phyloP scores from a whole-genome alignment of 2,888 invertebrate genomes.

The Tiliacea citrago region DNA sequence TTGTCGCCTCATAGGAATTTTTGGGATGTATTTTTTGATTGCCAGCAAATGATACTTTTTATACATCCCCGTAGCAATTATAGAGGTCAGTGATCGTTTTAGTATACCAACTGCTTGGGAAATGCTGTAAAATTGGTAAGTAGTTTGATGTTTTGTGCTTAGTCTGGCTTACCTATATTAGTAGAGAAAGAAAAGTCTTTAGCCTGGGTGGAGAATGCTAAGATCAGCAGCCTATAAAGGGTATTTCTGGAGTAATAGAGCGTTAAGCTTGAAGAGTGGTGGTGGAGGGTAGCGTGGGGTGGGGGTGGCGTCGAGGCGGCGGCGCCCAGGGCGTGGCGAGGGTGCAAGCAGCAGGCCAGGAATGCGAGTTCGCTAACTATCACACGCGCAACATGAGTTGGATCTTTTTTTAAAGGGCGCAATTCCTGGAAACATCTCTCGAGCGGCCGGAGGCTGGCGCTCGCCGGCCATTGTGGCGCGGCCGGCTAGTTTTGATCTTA shows the following conservation, averaged over 20 bases:
- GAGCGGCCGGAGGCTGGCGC: constrained; percentile 88
- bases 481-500: constrained; percentile 90
- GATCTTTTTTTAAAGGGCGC: constrained; percentile 87
- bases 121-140: neutral
- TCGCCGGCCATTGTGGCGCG: constrained; percentile 87
- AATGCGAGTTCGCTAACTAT: constrained; percentile 86
- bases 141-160: neutral
- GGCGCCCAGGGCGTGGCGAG: constrained; percentile 68
- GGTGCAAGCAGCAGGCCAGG: constrained; percentile 74
- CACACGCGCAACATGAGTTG: constrained; percentile 89
- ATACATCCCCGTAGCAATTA: constrained; percentile 21
- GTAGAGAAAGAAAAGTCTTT: neutral
- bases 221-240: neutral
- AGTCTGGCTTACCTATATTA: neutral
- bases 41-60: constrained; percentile 50
- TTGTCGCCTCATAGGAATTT: constrained; percentile 64
- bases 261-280: constrained; percentile 3
- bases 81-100: constrained; percentile 5
- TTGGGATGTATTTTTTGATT: constrained; percentile 57
- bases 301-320: constrained; percentile 59
- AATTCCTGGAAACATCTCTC: constrained; percentile 87
- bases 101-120: neutral
- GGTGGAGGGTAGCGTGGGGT: constrained; percentile 33
- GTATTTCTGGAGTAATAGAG: neutral
- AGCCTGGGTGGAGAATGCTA: neutral